Evolutionary conservation across 2,888 invertebrate species (phyloP).

Genomic region (Gonocerus acuteangulatus): DNA sequence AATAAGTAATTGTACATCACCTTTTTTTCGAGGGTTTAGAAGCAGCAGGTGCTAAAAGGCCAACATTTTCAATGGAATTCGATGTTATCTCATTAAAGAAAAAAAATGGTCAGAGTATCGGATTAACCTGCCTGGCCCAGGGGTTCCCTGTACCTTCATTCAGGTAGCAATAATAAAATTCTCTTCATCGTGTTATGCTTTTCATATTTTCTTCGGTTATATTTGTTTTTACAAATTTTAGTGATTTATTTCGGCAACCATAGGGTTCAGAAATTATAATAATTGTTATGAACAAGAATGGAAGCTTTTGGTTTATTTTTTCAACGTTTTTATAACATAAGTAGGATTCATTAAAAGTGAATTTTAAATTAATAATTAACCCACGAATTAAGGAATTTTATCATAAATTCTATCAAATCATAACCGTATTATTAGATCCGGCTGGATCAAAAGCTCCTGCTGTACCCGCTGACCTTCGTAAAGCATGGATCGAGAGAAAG

Average conservation of each 20-base stretch:
- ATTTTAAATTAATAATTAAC: too few relatives aligned
- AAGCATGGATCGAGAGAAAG: slow-evolving; percentile 30
- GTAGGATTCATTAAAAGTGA: too few relatives aligned
- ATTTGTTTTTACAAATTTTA: too few relatives aligned
- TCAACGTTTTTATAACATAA: too few relatives aligned
- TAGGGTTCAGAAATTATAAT: too few relatives aligned
- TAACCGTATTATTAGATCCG: slow-evolving; percentile 42
- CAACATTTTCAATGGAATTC: slow-evolving; percentile 51
- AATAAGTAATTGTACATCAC: background rate
- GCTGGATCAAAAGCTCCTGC: slow-evolving; percentile 45
- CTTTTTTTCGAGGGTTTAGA: slow-evolving; percentile 33
- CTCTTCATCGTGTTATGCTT: too few relatives aligned
- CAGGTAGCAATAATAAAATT: slow-evolving; percentile 44
- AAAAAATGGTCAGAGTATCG: slow-evolving; percentile 41
- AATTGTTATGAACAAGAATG: too few relatives aligned
- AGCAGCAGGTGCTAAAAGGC: slow-evolving; percentile 52
- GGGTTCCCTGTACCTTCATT: slow-evolving; percentile 52
- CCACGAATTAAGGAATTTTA: too few relatives aligned
- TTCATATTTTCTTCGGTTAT: too few relatives aligned
- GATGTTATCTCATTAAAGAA: slow-evolving; percentile 40
- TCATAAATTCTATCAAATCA: background rate
- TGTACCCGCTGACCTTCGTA: slow-evolving; percentile 39
- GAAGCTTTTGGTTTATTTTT: too few relatives aligned
- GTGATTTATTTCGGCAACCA: too few relatives aligned
- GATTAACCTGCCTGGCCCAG: slow-evolving; percentile 51